These are phyloP conservation scores for Ciconia nigra DNA, from an alignment of 2,797 vertebrate genomes.

Conservation along the genomic window DNA sequence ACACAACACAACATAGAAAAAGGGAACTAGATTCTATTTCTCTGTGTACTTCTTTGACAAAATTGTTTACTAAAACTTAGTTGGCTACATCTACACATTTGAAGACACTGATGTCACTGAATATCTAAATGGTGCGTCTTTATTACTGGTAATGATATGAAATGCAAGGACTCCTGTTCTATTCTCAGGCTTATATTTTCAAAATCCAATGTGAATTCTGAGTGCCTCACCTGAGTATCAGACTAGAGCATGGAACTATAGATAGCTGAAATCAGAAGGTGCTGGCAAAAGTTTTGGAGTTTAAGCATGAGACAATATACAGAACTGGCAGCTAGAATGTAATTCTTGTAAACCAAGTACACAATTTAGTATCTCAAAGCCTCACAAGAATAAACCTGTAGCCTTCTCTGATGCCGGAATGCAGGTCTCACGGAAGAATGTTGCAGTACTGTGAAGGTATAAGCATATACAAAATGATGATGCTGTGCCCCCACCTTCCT, in stretches of 20 bases:
- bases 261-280: neutral
- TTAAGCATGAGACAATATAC: neutral
- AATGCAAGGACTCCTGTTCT: neutral
- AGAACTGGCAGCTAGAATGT: neutral
- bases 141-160: neutral
- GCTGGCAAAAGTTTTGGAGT: neutral
- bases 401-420: neutral
- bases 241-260: neutral
- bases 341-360: neutral
- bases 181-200: neutral
- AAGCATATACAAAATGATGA: neutral
- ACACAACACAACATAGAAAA: neutral
- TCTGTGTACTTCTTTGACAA: neutral
- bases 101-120: neutral
- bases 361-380: neutral
- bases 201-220: neutral
- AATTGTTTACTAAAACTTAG: neutral
- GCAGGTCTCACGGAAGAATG: neutral
- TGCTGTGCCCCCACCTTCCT: conserved; percentile 14
- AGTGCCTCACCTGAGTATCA: neutral
- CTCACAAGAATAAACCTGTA: neutral
- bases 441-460: neutral
- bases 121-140: neutral
- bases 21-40: neutral
- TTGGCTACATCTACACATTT: neutral